Conservation (phyloP, 2,113 vertebrate species). For the Corvus cornix region DNA sequence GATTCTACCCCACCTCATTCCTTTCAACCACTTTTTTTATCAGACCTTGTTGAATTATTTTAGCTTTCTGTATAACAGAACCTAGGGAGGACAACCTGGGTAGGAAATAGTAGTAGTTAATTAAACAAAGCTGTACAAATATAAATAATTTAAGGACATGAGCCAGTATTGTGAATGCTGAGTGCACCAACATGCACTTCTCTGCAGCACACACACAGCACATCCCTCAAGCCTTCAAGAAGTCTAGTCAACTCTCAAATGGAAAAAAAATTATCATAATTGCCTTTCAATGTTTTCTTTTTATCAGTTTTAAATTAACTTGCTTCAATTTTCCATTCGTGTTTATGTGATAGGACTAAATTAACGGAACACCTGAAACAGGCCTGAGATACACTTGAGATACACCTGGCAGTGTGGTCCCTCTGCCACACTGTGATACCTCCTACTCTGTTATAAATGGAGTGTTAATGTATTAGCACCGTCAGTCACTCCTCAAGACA, state of each 20-base stretch:
- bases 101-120: not conserved
- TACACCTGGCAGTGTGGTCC: too few relatives aligned
- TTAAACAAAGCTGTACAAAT: not conserved
- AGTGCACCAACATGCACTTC: not conserved
- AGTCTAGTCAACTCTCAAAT: not conserved
- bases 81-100: not conserved
- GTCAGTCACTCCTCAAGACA: not conserved
- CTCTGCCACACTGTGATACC: not conserved
- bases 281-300: not conserved
- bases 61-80: not conserved
- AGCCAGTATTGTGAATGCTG: not conserved
- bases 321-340: not conserved
- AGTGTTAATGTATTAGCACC: not conserved
- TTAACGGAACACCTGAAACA: not conserved
- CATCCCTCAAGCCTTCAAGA: not conserved
- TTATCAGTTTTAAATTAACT: not conserved
- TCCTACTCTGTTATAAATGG: not conserved
- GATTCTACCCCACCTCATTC: not conserved
- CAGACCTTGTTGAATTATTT: not conserved
- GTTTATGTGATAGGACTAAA: not conserved
- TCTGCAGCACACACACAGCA: too few relatives aligned
- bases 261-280: not conserved
- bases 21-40: not conserved
- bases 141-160: not conserved
- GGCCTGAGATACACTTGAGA: not conserved